Percentiles rank a stretch among this genome's conserved stretches.
These are phyloP conservation scores for Aegypius monachus DNA, from an alignment of 2,113 vertebrate species.

Conservation along the genomic window DNA sequence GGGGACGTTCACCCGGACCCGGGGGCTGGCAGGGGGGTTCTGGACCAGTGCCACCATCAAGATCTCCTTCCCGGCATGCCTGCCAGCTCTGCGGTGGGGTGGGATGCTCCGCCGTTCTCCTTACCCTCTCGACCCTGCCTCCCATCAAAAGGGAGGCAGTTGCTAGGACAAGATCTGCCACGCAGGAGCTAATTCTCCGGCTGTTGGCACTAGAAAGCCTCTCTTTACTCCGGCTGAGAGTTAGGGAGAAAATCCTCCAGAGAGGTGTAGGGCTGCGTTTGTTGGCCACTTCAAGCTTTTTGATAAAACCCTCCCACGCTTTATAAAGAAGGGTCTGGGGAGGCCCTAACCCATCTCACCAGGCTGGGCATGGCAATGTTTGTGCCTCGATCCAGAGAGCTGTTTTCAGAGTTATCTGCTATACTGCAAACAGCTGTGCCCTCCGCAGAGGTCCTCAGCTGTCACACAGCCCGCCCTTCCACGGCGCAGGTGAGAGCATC, in stretches of 20 bases:
- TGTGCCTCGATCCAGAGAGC: neutral
- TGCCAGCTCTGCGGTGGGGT: neutral
- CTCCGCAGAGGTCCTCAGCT: rapidly evolving
- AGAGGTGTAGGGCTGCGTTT: neutral
- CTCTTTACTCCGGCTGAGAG: neutral
- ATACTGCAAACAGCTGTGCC: neutral
- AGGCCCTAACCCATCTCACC: neutral
- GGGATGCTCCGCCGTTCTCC: neutral
- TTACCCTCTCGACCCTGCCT: neutral
- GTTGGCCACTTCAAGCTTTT: neutral
- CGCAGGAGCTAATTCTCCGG: neutral
- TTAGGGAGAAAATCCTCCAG: neutral
- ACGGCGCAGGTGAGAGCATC: rapidly evolving
- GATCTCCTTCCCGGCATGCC: neutral
- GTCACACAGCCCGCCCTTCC: rapidly evolving
- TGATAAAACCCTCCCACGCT: neutral
- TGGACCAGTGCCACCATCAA: neutral
- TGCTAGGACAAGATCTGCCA: neutral
- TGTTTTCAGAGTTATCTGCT: neutral
- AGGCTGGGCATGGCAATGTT: rapidly evolving
- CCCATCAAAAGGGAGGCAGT: neutral
- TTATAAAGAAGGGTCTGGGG: neutral
- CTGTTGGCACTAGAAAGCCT: neutral
- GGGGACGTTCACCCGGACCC: neutral
- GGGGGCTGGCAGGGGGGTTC: neutral